Percentiles rank a stretch among this genome's conserved stretches.
phyloP scores from a whole-genome alignment of 2,113 vertebrate species.

The Hiodon alosoides region DNA sequence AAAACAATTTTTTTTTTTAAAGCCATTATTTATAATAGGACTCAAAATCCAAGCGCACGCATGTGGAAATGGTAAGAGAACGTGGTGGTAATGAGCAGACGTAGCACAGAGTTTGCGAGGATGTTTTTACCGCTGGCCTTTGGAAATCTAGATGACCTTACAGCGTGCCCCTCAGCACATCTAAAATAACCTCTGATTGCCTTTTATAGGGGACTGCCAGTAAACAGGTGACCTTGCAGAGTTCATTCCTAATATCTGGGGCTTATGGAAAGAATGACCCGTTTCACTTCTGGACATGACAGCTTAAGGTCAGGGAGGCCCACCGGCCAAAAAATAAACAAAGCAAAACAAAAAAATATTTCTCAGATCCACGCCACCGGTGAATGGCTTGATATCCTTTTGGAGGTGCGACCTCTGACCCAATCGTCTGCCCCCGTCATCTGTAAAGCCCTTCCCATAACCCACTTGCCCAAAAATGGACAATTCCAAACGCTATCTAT shows the following conservation, averaged over 20 bases:
- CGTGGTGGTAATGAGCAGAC: background rate
- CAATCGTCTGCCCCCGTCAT: too few relatives aligned
- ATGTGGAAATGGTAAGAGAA: constrained; percentile 24
- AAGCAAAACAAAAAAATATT: too few relatives aligned
- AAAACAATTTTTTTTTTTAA: background rate
- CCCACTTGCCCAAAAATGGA: too few relatives aligned
- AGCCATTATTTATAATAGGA: constrained; percentile 8
- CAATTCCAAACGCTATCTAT: background rate
- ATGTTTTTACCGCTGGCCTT: background rate
- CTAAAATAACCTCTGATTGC: constrained; percentile 45
- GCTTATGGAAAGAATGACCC: background rate
- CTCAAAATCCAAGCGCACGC: background rate
- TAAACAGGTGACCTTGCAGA: constrained; percentile 17
- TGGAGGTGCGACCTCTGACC: too few relatives aligned
- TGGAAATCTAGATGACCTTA: constrained; percentile 38
- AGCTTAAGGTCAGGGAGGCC: background rate
- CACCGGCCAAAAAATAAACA: background rate
- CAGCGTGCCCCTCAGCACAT: constrained; percentile 24
- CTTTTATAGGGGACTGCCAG: constrained; percentile 31
- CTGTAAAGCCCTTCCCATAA: background rate
- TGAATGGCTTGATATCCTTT: too few relatives aligned
- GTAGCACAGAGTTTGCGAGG: background rate
- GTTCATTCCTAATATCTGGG: constrained; percentile 16
- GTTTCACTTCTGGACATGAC: background rate
- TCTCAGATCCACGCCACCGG: too few relatives aligned